A percentile compares a stretch with the other conserved stretches of the same genome.
Evolutionary conservation across 2,888 invertebrate species (phyloP).

Genomic region (Nomada hirtipes): DNA sequence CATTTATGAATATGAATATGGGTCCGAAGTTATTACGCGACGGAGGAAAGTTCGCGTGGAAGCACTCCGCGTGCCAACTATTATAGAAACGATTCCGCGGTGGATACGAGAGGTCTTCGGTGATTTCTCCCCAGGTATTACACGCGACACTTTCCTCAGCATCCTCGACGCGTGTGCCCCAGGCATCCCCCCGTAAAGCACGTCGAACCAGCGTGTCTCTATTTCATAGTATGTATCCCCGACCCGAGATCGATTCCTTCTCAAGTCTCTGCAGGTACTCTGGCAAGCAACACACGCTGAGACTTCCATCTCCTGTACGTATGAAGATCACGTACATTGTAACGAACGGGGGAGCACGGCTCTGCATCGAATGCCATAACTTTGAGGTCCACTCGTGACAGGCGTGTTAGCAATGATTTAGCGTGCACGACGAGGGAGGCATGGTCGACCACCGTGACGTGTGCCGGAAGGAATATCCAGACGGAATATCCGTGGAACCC

Average conservation of each 20-base stretch:
- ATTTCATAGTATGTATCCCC: background rate
- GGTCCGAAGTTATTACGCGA: constrained; percentile 65
- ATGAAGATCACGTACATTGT: constrained; percentile 28
- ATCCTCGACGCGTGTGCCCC: background rate
- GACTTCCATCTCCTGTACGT: background rate
- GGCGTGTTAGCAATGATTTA: constrained; percentile 68
- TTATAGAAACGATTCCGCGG: background rate
- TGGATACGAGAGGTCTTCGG: background rate
- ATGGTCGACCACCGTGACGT: constrained; percentile 47
- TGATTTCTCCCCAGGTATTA: background rate
- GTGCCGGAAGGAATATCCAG: constrained; percentile 44
- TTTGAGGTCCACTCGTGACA: constrained; percentile 59
- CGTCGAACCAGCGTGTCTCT: constrained; percentile 1
- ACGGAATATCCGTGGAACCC: constrained; percentile 29
- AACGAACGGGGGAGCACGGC: constrained; percentile 34
- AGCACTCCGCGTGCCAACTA: background rate
- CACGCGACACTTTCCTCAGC: background rate
- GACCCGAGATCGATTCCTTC: constrained; percentile 8
- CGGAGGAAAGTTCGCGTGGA: constrained; percentile 58
- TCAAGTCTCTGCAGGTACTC: background rate
- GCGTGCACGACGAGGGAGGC: constrained; percentile 40
- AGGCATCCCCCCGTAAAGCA: constrained; percentile 1
- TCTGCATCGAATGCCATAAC: constrained; percentile 58
- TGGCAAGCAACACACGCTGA: background rate
- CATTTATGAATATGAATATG: constrained; percentile 72